Conservation (phyloP, 2,888 invertebrate species). For the Ceriagrion tenellum region DNA sequence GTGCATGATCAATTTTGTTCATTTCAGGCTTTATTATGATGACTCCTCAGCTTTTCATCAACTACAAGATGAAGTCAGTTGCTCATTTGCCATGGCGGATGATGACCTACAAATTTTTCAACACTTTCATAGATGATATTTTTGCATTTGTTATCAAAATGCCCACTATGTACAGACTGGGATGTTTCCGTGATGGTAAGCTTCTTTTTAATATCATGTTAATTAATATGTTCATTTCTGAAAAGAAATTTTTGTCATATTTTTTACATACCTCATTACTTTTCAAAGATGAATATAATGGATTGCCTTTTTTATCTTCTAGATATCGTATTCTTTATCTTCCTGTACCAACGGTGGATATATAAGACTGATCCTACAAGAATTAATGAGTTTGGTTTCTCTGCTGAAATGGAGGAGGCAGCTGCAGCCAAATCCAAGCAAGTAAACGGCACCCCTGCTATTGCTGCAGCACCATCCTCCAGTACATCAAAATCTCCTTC, state of each 20-base stretch:
- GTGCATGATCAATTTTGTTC: conserved; percentile 65
- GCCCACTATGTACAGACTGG: conserved; percentile 99
- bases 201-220: conserved; percentile 64
- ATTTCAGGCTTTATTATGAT: conserved; percentile 97
- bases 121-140: conserved; percentile 99
- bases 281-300: background rate
- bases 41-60: conserved; percentile 99
- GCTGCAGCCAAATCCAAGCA: conserved; percentile 46
- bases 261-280: background rate
- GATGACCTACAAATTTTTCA: conserved; percentile 99
- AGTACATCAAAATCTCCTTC: conserved; percentile 54
- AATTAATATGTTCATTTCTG: background rate
- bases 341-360: conserved; percentile 99
- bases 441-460: conserved; percentile 38
- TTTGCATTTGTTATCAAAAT: conserved; percentile 99
- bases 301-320: conserved; percentile 75
- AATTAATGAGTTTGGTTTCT: conserved; percentile 99
- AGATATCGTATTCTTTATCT: conserved; percentile 99
- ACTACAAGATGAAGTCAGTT: conserved; percentile 99
- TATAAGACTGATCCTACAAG: conserved; percentile 97
- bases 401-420: conserved; percentile 91
- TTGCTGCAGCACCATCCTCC: background rate
- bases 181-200: conserved; percentile 96
- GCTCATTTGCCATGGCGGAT: conserved; percentile 99
- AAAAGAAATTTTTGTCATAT: background rate